Conservation (phyloP, 2,113 vertebrate genomes). For the Pollimyrus isidori region DNA sequence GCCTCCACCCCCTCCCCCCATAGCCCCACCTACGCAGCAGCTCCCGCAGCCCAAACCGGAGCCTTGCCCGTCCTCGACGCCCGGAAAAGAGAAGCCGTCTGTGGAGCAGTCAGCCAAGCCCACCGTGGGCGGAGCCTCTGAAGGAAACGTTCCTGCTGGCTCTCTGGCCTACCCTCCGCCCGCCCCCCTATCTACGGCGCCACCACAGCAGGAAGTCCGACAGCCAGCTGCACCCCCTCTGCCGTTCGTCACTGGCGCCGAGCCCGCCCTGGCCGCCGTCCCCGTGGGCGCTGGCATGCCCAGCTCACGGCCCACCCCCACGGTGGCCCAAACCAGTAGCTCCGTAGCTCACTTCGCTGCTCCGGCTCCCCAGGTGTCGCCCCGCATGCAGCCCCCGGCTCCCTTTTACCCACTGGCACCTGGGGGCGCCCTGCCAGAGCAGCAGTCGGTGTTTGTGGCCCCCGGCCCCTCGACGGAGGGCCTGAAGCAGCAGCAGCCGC, state of each 20-base stretch:
- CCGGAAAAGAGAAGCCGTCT: slow-evolving; percentile 72
- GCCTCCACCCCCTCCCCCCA: slow-evolving; percentile 60
- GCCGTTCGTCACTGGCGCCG: slow-evolving; percentile 71
- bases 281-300: slow-evolving; percentile 54
- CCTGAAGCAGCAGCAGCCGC: slow-evolving; percentile 42
- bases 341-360: slow-evolving; percentile 87
- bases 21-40: slow-evolving; percentile 59
- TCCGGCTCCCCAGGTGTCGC: slow-evolving; percentile 74
- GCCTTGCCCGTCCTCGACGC: slow-evolving; percentile 54
- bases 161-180: slow-evolving; percentile 47
- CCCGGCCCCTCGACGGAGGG: slow-evolving; percentile 57
- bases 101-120: slow-evolving; percentile 54
- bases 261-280: slow-evolving; percentile 60
- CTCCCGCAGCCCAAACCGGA: slow-evolving; percentile 68
- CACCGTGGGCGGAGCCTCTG: slow-evolving; percentile 49
- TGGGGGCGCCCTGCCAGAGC: slow-evolving; percentile 71
- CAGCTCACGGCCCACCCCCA: slow-evolving; percentile 61
- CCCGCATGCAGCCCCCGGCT: slow-evolving; percentile 85
- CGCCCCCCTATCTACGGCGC: slow-evolving; percentile 29
- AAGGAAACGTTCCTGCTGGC: slow-evolving; percentile 56
- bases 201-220: slow-evolving; percentile 56
- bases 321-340: slow-evolving; percentile 75
- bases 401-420: slow-evolving; percentile 84
- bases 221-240: slow-evolving; percentile 56
- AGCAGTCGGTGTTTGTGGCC: slow-evolving; percentile 86